These are phyloP conservation scores for Capricornis sumatraensis DNA, from an alignment of 2,113 vertebrate species.

Conservation along the genomic window DNA sequence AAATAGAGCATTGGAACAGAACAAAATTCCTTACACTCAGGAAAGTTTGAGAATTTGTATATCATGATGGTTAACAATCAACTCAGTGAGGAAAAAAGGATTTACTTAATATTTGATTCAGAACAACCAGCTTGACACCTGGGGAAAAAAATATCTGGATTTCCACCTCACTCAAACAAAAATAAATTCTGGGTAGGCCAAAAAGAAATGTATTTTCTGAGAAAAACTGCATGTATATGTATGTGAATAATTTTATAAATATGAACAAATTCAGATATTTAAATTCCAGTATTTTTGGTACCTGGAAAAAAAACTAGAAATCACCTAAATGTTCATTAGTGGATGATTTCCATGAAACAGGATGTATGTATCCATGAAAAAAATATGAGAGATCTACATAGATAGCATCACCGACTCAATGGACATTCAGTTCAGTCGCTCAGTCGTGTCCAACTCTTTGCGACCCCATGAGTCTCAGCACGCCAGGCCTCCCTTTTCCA, in stretches of 20 bases:
- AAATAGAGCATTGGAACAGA: not conserved
- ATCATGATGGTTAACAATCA: not conserved
- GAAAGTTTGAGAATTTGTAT: not conserved
- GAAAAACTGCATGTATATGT: not conserved
- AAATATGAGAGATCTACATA: not conserved
- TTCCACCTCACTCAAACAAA: not conserved
- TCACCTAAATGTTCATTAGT: not conserved
- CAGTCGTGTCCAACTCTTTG: no score
- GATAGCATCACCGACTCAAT: not conserved
- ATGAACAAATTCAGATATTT: not conserved
- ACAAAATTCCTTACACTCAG: not conserved
- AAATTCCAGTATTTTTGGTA: not conserved
- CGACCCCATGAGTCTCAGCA: no score
- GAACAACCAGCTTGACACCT: not conserved
- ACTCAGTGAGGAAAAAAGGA: not conserved
- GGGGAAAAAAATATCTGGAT: not conserved
- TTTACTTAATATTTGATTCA: not conserved
- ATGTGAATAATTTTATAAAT: not conserved
- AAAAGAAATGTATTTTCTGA: not conserved
- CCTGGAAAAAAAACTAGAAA: not conserved
- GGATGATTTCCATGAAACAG: not conserved
- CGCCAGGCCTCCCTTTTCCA: no score
- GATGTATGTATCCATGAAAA: not conserved
- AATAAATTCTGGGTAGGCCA: not conserved
- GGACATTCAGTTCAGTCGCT: not conserved